Evolutionary conservation across 2,113 vertebrate genomes (phyloP).

Genomic region (Pholis gunnellus): DNA sequence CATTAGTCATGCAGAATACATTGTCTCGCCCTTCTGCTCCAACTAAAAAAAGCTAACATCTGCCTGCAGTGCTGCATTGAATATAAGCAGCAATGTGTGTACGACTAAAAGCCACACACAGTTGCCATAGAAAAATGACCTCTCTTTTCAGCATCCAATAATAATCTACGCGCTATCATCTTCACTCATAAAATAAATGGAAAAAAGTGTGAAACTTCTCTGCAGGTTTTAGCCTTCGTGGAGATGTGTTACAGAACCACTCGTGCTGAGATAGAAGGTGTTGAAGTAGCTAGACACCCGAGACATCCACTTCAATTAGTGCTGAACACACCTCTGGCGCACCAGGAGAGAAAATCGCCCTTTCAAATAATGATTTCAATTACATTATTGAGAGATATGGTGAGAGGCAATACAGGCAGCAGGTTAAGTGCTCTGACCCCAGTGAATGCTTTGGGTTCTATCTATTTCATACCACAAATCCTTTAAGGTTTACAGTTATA

Average conservation of each 20-base stretch:
- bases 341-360: slow-evolving; percentile 45
- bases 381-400: slow-evolving; percentile 61
- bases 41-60: slow-evolving; percentile 68
- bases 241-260: slow-evolving; percentile 20
- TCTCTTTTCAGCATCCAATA: slow-evolving; percentile 20
- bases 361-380: slow-evolving; percentile 75
- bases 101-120: slow-evolving; percentile 36
- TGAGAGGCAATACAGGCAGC: slow-evolving; percentile 51
- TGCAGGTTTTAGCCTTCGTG: neutral
- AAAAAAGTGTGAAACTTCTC: slow-evolving; percentile 12
- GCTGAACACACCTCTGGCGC: slow-evolving; percentile 60
- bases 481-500: neutral
- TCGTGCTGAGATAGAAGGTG: slow-evolving; percentile 11
- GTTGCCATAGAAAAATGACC: slow-evolving; percentile 37
- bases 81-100: slow-evolving; percentile 15
- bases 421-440: slow-evolving; percentile 56
- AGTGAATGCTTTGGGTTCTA: slow-evolving; percentile 34
- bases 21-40: slow-evolving; percentile 49
- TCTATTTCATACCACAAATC: slow-evolving; percentile 42
- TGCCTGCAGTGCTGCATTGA: slow-evolving; percentile 50
- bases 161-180: slow-evolving; percentile 11
- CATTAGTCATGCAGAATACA: slow-evolving; percentile 66
- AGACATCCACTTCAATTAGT: slow-evolving; percentile 73
- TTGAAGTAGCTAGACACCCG: slow-evolving; percentile 49
- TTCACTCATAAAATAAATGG: slow-evolving; percentile 5